Conservation (phyloP, 2,888 invertebrate species). For the Lasioglossum leucozonium region DNA sequence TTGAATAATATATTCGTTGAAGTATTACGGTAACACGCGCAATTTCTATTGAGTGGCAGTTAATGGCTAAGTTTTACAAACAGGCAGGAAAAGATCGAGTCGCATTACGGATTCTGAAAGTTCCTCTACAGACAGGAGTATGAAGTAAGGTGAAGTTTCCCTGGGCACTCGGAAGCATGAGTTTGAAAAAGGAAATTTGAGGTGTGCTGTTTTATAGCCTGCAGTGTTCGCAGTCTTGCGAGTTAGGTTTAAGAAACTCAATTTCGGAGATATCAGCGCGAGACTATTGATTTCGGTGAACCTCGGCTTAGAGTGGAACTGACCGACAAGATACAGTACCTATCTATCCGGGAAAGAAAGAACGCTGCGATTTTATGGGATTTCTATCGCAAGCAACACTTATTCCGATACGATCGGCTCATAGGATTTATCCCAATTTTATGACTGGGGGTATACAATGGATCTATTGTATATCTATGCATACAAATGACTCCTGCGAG, state of each 20-base stretch:
- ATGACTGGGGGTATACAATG: neutral
- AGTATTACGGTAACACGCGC: neutral
- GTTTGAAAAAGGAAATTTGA: constrained; percentile 18
- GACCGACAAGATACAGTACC: neutral
- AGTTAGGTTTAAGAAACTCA: constrained; percentile 17
- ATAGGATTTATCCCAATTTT: neutral
- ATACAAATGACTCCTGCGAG: neutral
- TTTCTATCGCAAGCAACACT: constrained; percentile 1
- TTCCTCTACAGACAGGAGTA: neutral
- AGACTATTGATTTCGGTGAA: constrained; percentile 10
- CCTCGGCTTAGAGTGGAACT: neutral
- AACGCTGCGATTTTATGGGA: neutral
- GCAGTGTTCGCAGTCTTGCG: neutral
- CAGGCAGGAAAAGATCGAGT: neutral
- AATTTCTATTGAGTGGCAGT: neutral
- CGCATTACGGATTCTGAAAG: constrained; percentile 17
- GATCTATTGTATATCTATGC: neutral
- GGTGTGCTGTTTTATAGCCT: constrained; percentile 18
- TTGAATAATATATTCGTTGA: neutral
- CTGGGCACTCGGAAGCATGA: constrained; percentile 10
- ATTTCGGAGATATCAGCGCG: neutral
- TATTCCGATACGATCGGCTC: neutral
- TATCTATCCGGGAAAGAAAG: neutral
- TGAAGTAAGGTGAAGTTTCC: constrained; percentile 15
- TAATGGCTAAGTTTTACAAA: constrained; percentile 13